A percentile compares a stretch with the other conserved stretches of the same genome.
Conservation (phyloP, 2,797 vertebrate species). For the Microctenopoma steveboyesi region DNA sequence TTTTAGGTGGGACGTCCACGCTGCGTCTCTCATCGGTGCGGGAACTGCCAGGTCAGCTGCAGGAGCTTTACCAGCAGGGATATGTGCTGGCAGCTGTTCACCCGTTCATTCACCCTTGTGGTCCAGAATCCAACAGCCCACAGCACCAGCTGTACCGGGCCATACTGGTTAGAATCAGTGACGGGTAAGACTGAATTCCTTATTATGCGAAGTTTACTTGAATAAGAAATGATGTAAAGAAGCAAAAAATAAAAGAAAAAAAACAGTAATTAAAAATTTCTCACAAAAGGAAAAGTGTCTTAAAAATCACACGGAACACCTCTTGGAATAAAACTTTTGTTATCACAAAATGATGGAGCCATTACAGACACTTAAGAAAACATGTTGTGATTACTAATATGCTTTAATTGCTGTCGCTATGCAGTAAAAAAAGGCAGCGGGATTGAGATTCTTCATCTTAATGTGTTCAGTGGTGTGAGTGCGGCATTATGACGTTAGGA, state of each 20-base stretch:
- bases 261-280: no score
- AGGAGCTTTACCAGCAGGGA: slow-evolving; percentile 95
- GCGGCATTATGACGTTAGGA: slow-evolving; percentile 2
- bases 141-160: slow-evolving; percentile 94
- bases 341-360: slow-evolving; percentile 44
- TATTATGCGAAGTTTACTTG: not conserved
- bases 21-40: slow-evolving; percentile 90
- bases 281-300: slow-evolving; percentile 1
- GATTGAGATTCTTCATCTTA: slow-evolving; percentile 35
- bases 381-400: slow-evolving; percentile 50
- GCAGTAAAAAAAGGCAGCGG: slow-evolving; percentile 37
- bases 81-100: slow-evolving; percentile 92
- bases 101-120: slow-evolving; percentile 92
- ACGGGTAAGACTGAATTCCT: slow-evolving; percentile 84
- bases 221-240: not conserved
- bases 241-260: not conserved
- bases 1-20: slow-evolving; percentile 88
- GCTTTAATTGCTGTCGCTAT: slow-evolving; percentile 61
- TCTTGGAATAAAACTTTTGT: slow-evolving; percentile 41
- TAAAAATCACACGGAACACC: slow-evolving; percentile 25
- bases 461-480: slow-evolving; percentile 4
- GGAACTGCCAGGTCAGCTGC: slow-evolving; percentile 92
- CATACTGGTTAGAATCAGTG: slow-evolving; percentile 91
- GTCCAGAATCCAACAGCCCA: slow-evolving; percentile 85
- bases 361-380: slow-evolving; percentile 61